Evolutionary conservation across 2,888 invertebrate species (phyloP).

Genomic region (Nomada ferruginata): DNA sequence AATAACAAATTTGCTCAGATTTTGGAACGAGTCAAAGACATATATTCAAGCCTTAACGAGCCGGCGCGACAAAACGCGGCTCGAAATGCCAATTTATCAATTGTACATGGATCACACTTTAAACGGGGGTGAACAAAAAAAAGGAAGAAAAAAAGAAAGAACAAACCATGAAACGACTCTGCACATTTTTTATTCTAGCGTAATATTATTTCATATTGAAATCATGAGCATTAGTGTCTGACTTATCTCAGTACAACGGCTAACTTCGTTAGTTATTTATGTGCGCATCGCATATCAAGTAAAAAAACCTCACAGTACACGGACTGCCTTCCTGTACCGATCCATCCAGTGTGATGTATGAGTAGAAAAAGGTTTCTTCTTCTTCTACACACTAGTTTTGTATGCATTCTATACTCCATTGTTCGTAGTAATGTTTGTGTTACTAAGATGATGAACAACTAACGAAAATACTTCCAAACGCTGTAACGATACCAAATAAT

Average conservation of each 20-base stretch:
- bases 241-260: conserved; percentile 61
- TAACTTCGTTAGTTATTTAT: conserved; percentile 69
- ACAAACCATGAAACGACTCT: conserved; percentile 61
- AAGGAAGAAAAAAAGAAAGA: conserved; percentile 24
- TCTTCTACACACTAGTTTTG: conserved; percentile 51
- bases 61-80: conserved; percentile 29
- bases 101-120: conserved; percentile 57
- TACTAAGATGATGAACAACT: conserved; percentile 43
- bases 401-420: conserved; percentile 55
- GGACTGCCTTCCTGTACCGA: conserved; percentile 70
- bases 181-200: conserved; percentile 69
- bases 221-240: conserved; percentile 63
- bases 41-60: conserved; percentile 55
- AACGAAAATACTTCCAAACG: conserved; percentile 48
- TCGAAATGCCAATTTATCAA: conserved; percentile 57
- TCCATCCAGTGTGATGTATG: conserved; percentile 59
- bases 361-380: conserved; percentile 43
- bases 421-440: conserved; percentile 56
- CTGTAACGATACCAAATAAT: conserved; percentile 65
- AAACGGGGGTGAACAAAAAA: conserved; percentile 19
- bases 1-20: conserved; percentile 76
- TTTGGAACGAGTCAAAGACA: conserved; percentile 61
- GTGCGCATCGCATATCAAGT: conserved; percentile 67
- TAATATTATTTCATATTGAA: conserved; percentile 73
- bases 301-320: conserved; percentile 67